A percentile compares a stretch with the other conserved stretches of the same genome.
These are phyloP conservation scores for Trissolcus brochymenae DNA, from an alignment of 2,888 invertebrate species.

Conservation along the genomic window DNA sequence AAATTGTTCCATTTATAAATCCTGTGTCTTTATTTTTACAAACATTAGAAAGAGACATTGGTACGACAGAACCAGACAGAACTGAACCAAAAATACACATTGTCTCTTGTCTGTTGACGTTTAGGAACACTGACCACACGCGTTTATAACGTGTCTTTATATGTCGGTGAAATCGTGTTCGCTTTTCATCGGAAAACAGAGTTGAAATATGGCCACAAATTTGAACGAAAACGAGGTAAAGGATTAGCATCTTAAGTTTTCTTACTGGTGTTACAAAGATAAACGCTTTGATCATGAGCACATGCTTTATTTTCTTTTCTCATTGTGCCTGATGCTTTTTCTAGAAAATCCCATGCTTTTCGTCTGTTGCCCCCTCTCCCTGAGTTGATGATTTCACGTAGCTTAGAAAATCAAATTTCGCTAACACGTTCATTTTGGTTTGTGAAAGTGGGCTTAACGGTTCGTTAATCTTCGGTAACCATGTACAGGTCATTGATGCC, in stretches of 20 bases:
- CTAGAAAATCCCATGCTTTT: conserved; percentile 26
- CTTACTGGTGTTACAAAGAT: background rate
- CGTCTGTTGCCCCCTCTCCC: conserved; percentile 18
- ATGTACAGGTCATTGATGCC: conserved; percentile 20
- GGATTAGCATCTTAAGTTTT: background rate
- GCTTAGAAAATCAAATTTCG: conserved; percentile 3
- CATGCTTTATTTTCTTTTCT: conserved; percentile 7
- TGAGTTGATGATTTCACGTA: background rate
- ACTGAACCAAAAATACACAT: no score
- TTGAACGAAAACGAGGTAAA: conserved; percentile 26
- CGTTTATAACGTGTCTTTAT: conserved; percentile 13
- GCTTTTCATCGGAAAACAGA: background rate
- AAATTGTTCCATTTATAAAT: no score
- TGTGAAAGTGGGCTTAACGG: background rate
- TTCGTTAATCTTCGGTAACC: conserved; percentile 2
- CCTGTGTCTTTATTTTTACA: no score
- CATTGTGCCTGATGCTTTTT: conserved; percentile 11
- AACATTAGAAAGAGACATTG: no score
- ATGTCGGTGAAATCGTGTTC: conserved; percentile 18
- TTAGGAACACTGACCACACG: conserved; percentile 2
- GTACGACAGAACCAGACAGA: no score
- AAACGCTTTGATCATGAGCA: background rate
- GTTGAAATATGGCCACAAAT: conserved; percentile 31
- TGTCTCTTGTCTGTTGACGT: background rate
- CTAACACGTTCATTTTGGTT: conserved; percentile 7